Evolutionary conservation across 1,140 invertebrate genomes (phyloP).

Genomic region (Leguminivora glycinivorella): DNA sequence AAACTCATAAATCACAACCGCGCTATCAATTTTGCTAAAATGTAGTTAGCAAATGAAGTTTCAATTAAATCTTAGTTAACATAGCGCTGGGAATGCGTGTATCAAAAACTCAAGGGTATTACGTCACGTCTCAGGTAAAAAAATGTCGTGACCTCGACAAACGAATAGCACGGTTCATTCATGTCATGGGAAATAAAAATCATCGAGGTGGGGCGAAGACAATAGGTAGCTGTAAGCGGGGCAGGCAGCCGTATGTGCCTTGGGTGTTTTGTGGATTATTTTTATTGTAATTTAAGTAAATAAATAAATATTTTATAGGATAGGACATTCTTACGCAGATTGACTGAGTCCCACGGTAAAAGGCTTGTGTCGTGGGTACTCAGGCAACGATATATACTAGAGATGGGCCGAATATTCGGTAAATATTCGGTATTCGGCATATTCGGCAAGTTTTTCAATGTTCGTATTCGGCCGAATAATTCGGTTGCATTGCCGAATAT

Average conservation of each 20-base stretch:
- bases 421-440: too few species aligned
- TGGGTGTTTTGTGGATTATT: neutral
- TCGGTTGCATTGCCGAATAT: too few species aligned
- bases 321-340: too few species aligned
- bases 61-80: constrained; percentile 10
- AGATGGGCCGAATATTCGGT: too few species aligned
- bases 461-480: too few species aligned
- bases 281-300: too few species aligned
- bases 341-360: too few species aligned
- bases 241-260: neutral
- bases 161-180: constrained; percentile 50
- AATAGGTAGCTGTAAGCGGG: constrained; percentile 39
- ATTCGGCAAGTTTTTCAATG: too few species aligned
- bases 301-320: too few species aligned
- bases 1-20: constrained; percentile 10
- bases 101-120: constrained; percentile 47
- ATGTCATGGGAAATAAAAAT: constrained; percentile 70
- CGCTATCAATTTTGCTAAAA: constrained; percentile 17
- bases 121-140: constrained; percentile 67
- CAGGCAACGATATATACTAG: too few species aligned
- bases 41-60: neutral
- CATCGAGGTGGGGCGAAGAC: constrained; percentile 51
- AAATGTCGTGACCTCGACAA: constrained; percentile 61
- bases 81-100: constrained; percentile 36
- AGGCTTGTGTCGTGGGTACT: too few species aligned